These are phyloP conservation scores for Malacosoma neustria DNA, from an alignment of 2,888 invertebrate species.

Conservation along the genomic window DNA sequence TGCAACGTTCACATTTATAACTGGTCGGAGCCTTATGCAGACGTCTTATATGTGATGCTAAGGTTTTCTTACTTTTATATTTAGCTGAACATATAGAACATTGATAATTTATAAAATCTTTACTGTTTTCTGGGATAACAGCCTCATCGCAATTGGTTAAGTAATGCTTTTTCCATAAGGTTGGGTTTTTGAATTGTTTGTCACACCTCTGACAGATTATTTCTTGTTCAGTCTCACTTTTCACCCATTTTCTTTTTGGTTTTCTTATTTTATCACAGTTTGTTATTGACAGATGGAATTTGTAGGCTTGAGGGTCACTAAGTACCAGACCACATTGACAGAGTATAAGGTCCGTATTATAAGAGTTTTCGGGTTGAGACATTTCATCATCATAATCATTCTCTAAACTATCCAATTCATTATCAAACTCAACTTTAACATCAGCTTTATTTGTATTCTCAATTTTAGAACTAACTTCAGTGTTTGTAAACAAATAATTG, in stretches of 20 bases:
- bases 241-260: neutral
- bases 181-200: neutral
- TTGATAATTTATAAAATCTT: constrained; percentile 9
- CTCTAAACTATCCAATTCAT: neutral
- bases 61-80: constrained; percentile 42
- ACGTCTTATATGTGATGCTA: constrained; percentile 39
- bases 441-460: too few species aligned
- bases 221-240: neutral
- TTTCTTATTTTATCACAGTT: neutral
- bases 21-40: constrained; percentile 35
- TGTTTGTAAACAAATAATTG: too few species aligned
- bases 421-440: neutral
- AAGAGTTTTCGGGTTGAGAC: neutral
- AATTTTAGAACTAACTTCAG: too few species aligned
- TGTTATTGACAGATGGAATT: neutral
- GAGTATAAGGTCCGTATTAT: neutral
- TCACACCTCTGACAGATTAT: neutral
- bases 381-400: neutral
- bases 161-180: neutral
- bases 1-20: constrained; percentile 44
- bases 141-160: neutral
- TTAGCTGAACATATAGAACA: constrained; percentile 51
- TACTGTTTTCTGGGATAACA: neutral
- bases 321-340: neutral
- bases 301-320: neutral